Conservation (phyloP, 2,888 invertebrate genomes). For the Carcina quercana region DNA sequence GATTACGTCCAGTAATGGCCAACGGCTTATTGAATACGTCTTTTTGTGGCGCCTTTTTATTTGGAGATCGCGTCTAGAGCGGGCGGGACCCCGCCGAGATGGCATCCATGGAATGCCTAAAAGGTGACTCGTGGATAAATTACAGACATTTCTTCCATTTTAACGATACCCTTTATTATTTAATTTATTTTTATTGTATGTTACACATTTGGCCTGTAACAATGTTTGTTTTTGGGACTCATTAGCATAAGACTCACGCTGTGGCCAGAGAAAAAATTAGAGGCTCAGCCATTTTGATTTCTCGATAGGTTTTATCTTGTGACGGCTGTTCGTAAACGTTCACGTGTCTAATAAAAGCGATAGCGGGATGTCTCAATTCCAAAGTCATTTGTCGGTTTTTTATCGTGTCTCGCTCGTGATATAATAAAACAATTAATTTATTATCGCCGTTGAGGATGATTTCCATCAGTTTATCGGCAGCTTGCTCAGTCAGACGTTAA, state of each 20-base stretch:
- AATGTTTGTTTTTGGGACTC: slow-evolving; percentile 72
- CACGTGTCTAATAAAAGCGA: slow-evolving; percentile 60
- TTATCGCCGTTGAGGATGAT: slow-evolving; percentile 54
- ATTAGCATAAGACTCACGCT: slow-evolving; percentile 70
- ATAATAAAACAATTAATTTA: slow-evolving; percentile 73
- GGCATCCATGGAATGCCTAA: slow-evolving; percentile 71
- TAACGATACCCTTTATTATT: slow-evolving; percentile 74
- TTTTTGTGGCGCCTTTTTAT: slow-evolving; percentile 73
- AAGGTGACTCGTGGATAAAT: slow-evolving; percentile 74
- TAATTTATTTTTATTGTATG: slow-evolving; percentile 73
- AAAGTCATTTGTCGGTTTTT: slow-evolving; percentile 64
- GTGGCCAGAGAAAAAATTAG: slow-evolving; percentile 45
- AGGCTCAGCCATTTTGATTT: slow-evolving; percentile 53
- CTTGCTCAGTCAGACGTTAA: slow-evolving; percentile 58
- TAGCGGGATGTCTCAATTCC: slow-evolving; percentile 71
- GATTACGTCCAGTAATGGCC: slow-evolving; percentile 69
- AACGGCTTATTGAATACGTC: slow-evolving; percentile 70
- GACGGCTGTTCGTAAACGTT: slow-evolving; percentile 46
- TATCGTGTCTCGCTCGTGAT: slow-evolving; percentile 58
- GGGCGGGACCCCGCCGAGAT: slow-evolving; percentile 61
- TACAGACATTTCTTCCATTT: slow-evolving; percentile 72
- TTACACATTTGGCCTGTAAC: slow-evolving; percentile 72
- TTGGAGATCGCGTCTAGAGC: slow-evolving; percentile 67
- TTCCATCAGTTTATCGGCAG: slow-evolving; percentile 60
- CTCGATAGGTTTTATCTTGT: slow-evolving; percentile 52